These are phyloP conservation scores for Salminus brasiliensis DNA, from an alignment of 2,113 vertebrate genomes.

Conservation along the genomic window DNA sequence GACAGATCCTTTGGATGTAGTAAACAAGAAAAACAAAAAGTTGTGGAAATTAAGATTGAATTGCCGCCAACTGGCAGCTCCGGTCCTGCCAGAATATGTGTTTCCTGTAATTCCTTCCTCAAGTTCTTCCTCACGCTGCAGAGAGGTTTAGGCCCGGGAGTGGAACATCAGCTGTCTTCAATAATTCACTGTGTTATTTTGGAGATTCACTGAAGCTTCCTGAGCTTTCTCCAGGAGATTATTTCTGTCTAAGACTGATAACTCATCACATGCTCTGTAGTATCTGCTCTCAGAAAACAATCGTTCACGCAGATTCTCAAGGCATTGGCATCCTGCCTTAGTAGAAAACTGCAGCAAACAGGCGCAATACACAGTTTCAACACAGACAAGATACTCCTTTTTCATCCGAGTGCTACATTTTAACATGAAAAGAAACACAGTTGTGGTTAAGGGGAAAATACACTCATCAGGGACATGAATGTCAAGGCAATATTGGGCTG, in stretches of 20 bases:
- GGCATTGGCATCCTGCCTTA: no score
- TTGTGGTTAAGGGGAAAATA: no score
- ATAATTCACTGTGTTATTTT: conserved; percentile 1
- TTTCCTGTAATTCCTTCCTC: background rate
- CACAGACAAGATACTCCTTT: no score
- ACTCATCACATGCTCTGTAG: background rate
- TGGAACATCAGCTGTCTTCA: conserved; percentile 1
- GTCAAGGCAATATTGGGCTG: no score
- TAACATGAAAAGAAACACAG: no score
- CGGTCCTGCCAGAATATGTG: background rate
- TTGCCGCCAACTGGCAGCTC: background rate
- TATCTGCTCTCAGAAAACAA: background rate
- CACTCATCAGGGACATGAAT: no score
- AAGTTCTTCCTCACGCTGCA: background rate
- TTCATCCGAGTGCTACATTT: no score
- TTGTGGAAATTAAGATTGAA: background rate
- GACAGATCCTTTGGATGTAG: background rate
- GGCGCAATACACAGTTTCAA: no score
- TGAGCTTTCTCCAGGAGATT: background rate
- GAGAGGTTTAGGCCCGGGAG: background rate
- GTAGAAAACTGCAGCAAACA: no score
- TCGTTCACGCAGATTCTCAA: background rate
- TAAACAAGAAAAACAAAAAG: background rate
- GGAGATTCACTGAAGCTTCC: background rate
- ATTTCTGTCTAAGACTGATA: background rate